Evolutionary conservation across 2,888 invertebrate genomes (phyloP).

Genomic region (Cheilosia soror): DNA sequence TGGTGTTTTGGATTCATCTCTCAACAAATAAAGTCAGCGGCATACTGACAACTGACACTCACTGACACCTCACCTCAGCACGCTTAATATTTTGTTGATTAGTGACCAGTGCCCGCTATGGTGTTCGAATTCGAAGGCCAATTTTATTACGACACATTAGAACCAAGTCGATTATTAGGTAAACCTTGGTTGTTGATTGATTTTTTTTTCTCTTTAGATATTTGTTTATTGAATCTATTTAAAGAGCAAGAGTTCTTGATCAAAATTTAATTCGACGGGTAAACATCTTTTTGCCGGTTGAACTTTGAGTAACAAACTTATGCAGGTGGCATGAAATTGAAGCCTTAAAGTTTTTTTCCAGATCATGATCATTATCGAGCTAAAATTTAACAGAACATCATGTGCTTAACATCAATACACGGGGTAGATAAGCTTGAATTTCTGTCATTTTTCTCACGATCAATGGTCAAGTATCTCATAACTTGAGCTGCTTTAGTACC

Average conservation of each 20-base stretch:
- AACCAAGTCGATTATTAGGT: slow-evolving; percentile 62
- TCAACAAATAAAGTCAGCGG: slow-evolving; percentile 24
- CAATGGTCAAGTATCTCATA: not conserved
- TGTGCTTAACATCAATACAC: not conserved
- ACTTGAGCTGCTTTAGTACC: not conserved
- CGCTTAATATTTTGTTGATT: slow-evolving; percentile 36
- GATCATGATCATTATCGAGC: too few relatives aligned
- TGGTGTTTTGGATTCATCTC: slow-evolving; percentile 7
- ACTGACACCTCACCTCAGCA: slow-evolving; percentile 4
- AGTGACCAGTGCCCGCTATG: slow-evolving; percentile 16
- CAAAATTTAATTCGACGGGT: slow-evolving; percentile 3
- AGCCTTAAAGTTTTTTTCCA: too few relatives aligned
- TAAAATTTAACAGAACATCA: too few relatives aligned
- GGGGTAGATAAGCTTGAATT: too few relatives aligned
- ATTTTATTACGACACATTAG: slow-evolving; percentile 68
- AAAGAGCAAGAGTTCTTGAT: slow-evolving; percentile 32
- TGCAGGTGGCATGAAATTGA: not conserved
- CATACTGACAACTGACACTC: slow-evolving; percentile 4
- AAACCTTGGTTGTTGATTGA: slow-evolving; percentile 61
- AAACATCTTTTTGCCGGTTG: slow-evolving; percentile 12
- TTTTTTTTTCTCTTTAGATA: slow-evolving; percentile 21
- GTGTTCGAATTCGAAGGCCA: slow-evolving; percentile 47
- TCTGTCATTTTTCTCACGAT: slow-evolving; percentile 4
- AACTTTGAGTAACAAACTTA: slow-evolving; percentile 26
- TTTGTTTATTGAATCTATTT: not conserved